A percentile compares a stretch with the other conserved stretches of the same genome.
phyloP scores from a whole-genome alignment of 64 coral and sea anemone species.

The Acropora yongei region DNA sequence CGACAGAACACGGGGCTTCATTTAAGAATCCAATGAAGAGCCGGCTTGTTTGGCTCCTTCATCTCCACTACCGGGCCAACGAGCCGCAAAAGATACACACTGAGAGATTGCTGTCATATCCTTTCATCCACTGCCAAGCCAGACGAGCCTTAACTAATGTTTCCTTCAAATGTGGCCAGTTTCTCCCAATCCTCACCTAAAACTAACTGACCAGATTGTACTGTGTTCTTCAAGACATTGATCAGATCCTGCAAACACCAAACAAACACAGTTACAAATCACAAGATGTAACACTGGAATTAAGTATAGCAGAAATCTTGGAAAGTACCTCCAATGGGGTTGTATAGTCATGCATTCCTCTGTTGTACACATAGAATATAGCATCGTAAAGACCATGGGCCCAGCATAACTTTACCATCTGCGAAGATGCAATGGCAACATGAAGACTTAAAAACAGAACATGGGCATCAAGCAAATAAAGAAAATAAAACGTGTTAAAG shows the following conservation, averaged over 20 bases:
- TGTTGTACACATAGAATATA: conserved; percentile 97
- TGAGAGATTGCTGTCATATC: no score
- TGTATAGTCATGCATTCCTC: conserved; percentile 95
- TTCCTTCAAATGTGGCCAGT: no score
- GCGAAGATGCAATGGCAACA: not conserved
- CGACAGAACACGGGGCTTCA: no score
- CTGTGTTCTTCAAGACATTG: conserved; percentile 61
- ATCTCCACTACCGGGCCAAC: no score
- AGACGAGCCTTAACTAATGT: no score
- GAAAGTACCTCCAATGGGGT: conserved; percentile 88
- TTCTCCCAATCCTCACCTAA: conserved; percentile 37
- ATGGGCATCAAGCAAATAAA: no score
- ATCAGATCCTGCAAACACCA: conserved; percentile 74
- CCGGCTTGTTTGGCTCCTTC: no score
- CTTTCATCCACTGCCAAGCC: not conserved
- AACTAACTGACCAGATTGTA: conserved; percentile 57
- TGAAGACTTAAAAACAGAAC: no score
- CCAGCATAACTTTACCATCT: conserved; percentile 99
- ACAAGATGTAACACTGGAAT: not conserved
- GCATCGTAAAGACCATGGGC: conserved; percentile 93
- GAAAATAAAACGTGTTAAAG: no score
- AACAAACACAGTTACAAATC: not conserved
- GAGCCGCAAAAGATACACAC: no score
- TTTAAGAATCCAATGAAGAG: no score
- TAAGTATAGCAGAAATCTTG: not conserved